Percentiles rank a stretch among this genome's conserved stretches.
Evolutionary conservation across 2,113 vertebrate genomes (phyloP).

Genomic region (Scatophagus argus): DNA sequence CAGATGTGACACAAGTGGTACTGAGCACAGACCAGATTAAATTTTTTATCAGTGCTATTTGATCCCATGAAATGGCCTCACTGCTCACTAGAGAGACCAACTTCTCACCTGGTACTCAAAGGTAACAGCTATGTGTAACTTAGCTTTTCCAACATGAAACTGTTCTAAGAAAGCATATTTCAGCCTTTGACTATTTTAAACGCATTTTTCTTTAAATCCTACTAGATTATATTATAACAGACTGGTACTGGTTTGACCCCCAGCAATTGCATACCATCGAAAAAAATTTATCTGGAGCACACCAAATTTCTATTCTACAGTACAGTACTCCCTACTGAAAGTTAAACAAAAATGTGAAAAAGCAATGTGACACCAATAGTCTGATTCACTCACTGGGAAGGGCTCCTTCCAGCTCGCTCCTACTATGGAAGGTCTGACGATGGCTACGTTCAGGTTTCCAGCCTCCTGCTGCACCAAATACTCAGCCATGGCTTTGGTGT

Average conservation of each 20-base stretch:
- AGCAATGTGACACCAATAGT: not conserved
- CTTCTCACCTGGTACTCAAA: not conserved
- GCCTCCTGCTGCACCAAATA: constrained; percentile 95
- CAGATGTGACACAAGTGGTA: not conserved
- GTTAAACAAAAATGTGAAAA: not conserved
- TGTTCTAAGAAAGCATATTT: not conserved
- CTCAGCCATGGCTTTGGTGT: constrained; percentile 96
- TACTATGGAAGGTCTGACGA: constrained; percentile 96
- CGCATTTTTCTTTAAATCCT: not conserved
- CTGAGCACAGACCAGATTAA: not conserved
- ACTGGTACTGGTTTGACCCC: too few relatives aligned
- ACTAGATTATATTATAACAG: not conserved
- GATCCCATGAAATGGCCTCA: too few relatives aligned
- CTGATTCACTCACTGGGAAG: constrained; percentile 91
- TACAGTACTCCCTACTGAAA: not conserved
- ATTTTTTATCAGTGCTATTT: too few relatives aligned
- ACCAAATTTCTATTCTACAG: not conserved
- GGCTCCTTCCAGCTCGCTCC: constrained; percentile 99
- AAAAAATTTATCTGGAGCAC: not conserved
- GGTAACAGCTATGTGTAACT: not conserved
- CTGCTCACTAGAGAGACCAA: not conserved
- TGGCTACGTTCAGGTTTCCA: constrained; percentile 92
- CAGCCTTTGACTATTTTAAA: not conserved
- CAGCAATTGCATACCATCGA: too few relatives aligned
- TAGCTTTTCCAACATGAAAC: too few relatives aligned